These are phyloP conservation scores for Tetramorium parvispinum DNA, from an alignment of 1,140 invertebrate species.

Conservation along the genomic window DNA sequence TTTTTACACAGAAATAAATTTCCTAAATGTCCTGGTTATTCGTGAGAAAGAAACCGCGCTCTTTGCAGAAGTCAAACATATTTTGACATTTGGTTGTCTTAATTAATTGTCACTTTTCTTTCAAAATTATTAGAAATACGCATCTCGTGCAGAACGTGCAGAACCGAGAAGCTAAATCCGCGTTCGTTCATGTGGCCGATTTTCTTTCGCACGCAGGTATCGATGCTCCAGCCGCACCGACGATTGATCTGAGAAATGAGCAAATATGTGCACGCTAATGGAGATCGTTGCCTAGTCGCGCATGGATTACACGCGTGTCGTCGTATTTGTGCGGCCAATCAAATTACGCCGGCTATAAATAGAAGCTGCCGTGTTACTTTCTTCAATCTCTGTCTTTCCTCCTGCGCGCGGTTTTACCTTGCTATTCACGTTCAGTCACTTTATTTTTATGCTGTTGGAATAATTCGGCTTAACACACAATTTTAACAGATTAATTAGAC, in stretches of 20 bases:
- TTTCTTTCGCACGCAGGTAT: background rate
- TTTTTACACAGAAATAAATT: background rate
- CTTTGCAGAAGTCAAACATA: background rate
- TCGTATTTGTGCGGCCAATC: slow-evolving; percentile 61
- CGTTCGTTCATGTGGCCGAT: slow-evolving; percentile 16
- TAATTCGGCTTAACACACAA: background rate
- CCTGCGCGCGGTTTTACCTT: slow-evolving; percentile 27
- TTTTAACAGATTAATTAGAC: background rate
- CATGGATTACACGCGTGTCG: slow-evolving; percentile 51
- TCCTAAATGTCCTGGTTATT: background rate
- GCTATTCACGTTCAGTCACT: background rate
- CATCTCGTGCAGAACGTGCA: background rate
- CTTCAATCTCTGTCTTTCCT: slow-evolving; percentile 61
- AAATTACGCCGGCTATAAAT: slow-evolving; percentile 70
- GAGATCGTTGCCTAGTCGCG: slow-evolving; percentile 46
- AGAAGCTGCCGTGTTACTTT: slow-evolving; percentile 58
- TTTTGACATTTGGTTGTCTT: background rate
- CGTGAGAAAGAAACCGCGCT: background rate
- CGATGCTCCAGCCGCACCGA: background rate
- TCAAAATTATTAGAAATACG: no score
- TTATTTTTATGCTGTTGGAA: slow-evolving; percentile 9
- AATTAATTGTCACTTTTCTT: background rate
- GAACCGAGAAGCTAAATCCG: background rate
- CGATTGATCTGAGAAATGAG: slow-evolving; percentile 33
- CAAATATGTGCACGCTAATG: slow-evolving; percentile 42